phyloP scores from a whole-genome alignment of 2,888 invertebrate genomes.

The Ormyrus labotus region DNA sequence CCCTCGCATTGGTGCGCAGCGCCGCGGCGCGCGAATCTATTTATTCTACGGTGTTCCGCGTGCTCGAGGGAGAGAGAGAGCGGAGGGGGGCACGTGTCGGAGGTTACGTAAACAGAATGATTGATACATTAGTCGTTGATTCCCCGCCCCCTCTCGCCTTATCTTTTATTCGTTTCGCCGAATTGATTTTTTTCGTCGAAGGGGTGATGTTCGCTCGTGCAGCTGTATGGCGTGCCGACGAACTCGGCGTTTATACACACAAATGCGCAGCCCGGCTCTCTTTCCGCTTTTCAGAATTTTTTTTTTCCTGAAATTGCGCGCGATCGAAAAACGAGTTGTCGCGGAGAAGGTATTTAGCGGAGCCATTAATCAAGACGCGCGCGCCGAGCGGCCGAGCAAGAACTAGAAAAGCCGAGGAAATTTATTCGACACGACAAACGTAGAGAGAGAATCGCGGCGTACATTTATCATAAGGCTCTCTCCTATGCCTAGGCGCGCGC shows the following conservation, averaged over 20 bases:
- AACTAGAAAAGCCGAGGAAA: conserved; percentile 9
- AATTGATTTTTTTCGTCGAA: conserved; percentile 9
- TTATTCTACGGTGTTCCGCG: conserved; percentile 27
- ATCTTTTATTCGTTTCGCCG: conserved; percentile 59
- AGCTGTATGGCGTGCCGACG: conserved; percentile 12
- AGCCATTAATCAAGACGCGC: no score
- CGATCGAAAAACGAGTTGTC: no score
- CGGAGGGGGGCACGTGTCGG: conserved; percentile 65
- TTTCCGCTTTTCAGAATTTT: no score
- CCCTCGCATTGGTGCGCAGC: conserved; percentile 29
- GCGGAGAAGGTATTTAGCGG: no score
- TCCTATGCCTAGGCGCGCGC: background rate
- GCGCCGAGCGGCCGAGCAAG: background rate
- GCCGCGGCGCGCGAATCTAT: conserved; percentile 38
- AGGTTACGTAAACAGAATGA: conserved; percentile 73
- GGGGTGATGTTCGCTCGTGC: background rate
- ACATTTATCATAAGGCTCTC: conserved; percentile 24
- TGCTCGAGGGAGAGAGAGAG: conserved; percentile 19
- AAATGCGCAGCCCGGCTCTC: background rate
- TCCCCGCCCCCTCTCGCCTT: conserved; percentile 61
- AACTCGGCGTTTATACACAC: background rate
- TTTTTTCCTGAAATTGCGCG: background rate
- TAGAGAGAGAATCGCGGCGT: conserved; percentile 7
- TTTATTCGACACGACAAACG: conserved; percentile 23
- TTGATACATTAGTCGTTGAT: conserved; percentile 70